Base-by-base conservation (phyloP, 1,140 invertebrate genomes). In the Radopholus similis region DNA sequence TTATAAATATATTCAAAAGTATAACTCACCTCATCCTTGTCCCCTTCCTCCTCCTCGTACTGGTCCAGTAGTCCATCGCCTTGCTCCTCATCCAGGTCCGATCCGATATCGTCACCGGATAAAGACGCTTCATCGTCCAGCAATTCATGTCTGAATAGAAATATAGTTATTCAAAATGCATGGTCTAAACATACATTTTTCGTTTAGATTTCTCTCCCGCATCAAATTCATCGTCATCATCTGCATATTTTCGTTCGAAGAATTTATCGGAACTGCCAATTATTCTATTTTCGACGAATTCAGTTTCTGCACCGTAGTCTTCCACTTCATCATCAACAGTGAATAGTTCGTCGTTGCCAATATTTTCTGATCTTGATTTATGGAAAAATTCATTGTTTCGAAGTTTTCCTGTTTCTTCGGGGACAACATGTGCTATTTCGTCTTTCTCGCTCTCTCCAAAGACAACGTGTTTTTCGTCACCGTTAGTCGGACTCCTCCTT, bases 91-190 rank as follows among this genome's bases (percentile, higher is more conserved):
- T 74, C 74, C 38, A 49, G 35, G 37, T 71, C 74, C 28, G 66
- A 71, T 28, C 65, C 72, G 1, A 73, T 56, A 51, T 73, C 72
- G 37, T 72, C 67, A 15, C 72, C 72, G 4, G 74, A 77, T 23
- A 73, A 32, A 32, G 76, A 77, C 11, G 72, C 72, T 34, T 73
- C 72, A 34, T 73, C 72, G 23, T 73, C 74, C 32, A 73, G 42
- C 47, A 77, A 26, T 13, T 73, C 74, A 15, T 21, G 44, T 11
- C 70, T 66, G 55, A 56, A 51, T 55, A 18, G 30, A 21, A 54
- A 30, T 4, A 35, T n/a, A 64, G 28, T 67, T 23, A 21, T 18
- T 59, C 64, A 21, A 13, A 69, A 64, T 18, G 21, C 38, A 59
- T 30, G 38, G 23, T 30, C 23, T 42, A 60, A 35, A 64, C 18